These are phyloP conservation scores for Ianthella basta DNA, from an alignment of 37 sponge, comb jelly and placozoan genomes.

Conservation along the genomic window DNA sequence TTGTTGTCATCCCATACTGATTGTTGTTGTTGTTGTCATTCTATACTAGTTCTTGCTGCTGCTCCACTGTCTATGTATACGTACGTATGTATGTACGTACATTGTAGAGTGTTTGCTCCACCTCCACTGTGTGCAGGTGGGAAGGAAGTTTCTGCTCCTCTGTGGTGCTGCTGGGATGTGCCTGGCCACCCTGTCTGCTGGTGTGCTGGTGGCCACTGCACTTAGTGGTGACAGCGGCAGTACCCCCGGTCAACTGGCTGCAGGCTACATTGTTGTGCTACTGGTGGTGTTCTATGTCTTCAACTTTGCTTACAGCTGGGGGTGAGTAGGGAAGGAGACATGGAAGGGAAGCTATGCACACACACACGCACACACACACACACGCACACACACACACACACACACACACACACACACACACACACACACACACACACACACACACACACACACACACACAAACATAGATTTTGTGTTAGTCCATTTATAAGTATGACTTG, in stretches of 20 bases:
- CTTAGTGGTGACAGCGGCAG: not conserved
- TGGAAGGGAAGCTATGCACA: too few relatives aligned
- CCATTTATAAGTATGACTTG: too few relatives aligned
- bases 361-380: not conserved
- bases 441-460: too few relatives aligned
- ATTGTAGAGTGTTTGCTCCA: not conserved
- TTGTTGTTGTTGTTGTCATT: too few relatives aligned
- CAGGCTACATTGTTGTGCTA: slow-evolving; percentile 54
- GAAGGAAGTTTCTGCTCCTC: slow-evolving; percentile 70
- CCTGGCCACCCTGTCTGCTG: not conserved
- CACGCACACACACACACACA: too few relatives aligned
- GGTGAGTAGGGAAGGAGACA: slow-evolving; percentile 54
- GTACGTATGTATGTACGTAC: too few relatives aligned
- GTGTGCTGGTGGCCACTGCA: not conserved
- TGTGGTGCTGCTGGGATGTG: slow-evolving; percentile 65
- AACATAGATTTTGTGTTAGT: too few relatives aligned
- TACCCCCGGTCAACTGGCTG: not conserved
- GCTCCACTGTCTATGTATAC: too few relatives aligned
- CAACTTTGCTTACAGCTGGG: slow-evolving; percentile 83
- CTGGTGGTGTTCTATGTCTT: slow-evolving; percentile 71
- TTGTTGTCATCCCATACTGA: too few relatives aligned
- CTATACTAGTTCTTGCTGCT: too few relatives aligned
- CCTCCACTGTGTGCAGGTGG: slow-evolving; percentile 42
- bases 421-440: too few relatives aligned
- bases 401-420: too few relatives aligned